Evolutionary conservation across 2,888 invertebrate species (phyloP).

Genomic region (Synanthedon formicaeformis): DNA sequence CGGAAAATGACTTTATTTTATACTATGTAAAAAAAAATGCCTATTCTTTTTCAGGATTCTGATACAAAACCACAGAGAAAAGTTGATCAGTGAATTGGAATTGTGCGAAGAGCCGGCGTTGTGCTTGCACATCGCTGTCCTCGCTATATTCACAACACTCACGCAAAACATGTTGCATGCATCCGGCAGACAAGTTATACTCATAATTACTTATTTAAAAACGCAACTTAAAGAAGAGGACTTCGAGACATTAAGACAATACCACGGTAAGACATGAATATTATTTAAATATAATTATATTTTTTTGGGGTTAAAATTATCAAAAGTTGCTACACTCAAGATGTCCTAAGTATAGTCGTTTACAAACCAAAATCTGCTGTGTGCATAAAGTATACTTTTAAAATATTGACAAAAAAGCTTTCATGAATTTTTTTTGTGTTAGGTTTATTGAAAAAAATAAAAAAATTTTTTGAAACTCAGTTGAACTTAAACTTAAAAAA

Average conservation of each 20-base stretch:
- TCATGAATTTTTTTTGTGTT: too few relatives aligned
- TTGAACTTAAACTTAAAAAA: too few relatives aligned
- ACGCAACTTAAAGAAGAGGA: slow-evolving; percentile 76
- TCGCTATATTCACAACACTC: slow-evolving; percentile 83
- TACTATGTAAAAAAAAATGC: too few relatives aligned
- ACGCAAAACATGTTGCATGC: slow-evolving; percentile 90
- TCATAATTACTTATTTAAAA: slow-evolving; percentile 80
- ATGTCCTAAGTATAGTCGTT: too few relatives aligned
- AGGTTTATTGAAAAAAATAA: too few relatives aligned
- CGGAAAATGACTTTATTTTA: too few relatives aligned
- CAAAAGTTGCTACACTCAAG: too few relatives aligned
- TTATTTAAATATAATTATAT: neutral
- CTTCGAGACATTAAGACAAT: slow-evolving; percentile 73
- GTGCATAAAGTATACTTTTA: too few relatives aligned
- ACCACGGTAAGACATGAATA: slow-evolving; percentile 76
- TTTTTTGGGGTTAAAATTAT: neutral
- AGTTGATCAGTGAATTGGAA: slow-evolving; percentile 82
- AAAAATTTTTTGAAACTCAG: too few relatives aligned
- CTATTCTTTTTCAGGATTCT: slow-evolving; percentile 67
- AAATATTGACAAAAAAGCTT: too few relatives aligned
- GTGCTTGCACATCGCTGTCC: slow-evolving; percentile 79
- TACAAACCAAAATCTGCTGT: too few relatives aligned
- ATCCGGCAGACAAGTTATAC: slow-evolving; percentile 92
- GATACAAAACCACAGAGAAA: slow-evolving; percentile 83
- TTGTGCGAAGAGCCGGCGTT: slow-evolving; percentile 82